These are phyloP conservation scores for Apogon hyalosoma DNA, from an alignment of 2,797 vertebrate species.

Conservation along the genomic window DNA sequence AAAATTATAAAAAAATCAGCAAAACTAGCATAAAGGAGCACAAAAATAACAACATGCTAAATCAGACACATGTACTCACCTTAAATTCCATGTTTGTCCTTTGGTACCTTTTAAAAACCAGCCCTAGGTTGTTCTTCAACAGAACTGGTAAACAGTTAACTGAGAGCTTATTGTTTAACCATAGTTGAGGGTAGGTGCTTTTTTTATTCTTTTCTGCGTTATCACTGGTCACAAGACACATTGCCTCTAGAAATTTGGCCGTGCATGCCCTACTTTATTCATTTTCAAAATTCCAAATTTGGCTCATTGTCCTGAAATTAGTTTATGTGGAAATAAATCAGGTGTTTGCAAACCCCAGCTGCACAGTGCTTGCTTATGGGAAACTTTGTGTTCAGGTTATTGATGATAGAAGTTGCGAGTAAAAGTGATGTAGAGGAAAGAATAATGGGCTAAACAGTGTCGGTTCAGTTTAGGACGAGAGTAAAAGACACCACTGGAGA, in stretches of 20 bases:
- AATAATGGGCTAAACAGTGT: not conserved
- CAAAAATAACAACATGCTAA: slow-evolving; percentile 1
- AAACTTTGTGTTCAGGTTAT: slow-evolving; percentile 1
- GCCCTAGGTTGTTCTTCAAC: slow-evolving; percentile 56
- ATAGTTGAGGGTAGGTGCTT: slow-evolving; percentile 16
- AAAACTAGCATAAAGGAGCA: not conserved
- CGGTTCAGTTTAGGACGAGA: not conserved
- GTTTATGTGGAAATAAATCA: slow-evolving; percentile 23
- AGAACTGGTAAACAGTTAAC: slow-evolving; percentile 68
- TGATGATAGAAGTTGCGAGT: slow-evolving; percentile 17
- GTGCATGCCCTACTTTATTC: not conserved
- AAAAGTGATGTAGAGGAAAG: slow-evolving; percentile 8
- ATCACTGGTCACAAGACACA: slow-evolving; percentile 51
- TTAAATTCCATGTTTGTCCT: slow-evolving; percentile 34
- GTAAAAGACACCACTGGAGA: not conserved
- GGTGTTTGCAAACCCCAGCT: slow-evolving; percentile 10
- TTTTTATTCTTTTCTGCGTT: slow-evolving; percentile 25
- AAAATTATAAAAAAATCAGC: not conserved
- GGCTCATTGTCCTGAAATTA: slow-evolving; percentile 8
- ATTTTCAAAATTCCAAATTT: not conserved
- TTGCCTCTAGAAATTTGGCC: slow-evolving; percentile 16
- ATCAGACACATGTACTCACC: slow-evolving; percentile 14
- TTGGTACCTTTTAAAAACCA: slow-evolving; percentile 20
- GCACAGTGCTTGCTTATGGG: slow-evolving; percentile 12
- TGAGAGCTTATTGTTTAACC: slow-evolving; percentile 34